Conservation (phyloP, 2,113 vertebrate species). For the Brachyistius frenatus region DNA sequence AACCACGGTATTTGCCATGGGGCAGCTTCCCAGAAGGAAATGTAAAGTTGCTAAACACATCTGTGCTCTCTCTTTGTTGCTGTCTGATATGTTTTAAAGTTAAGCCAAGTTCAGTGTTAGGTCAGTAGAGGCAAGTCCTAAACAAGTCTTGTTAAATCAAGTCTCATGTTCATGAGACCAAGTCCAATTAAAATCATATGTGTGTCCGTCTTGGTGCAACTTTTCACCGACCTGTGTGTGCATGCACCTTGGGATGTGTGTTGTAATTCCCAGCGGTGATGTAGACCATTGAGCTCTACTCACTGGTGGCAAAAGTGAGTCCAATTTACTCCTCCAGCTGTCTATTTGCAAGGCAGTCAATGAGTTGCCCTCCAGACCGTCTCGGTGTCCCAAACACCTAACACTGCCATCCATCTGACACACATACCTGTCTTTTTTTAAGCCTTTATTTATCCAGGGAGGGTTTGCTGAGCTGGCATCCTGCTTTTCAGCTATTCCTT, state of each 20-base stretch:
- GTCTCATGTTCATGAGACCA: not conserved
- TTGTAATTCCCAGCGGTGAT: slow-evolving; percentile 26
- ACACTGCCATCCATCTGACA: slow-evolving; percentile 64
- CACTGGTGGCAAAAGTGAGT: slow-evolving; percentile 44
- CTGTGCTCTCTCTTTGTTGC: not conserved
- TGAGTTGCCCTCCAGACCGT: slow-evolving; percentile 60
- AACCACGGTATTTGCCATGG: not conserved
- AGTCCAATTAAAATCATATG: not conserved
- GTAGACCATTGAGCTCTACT: slow-evolving; percentile 52
- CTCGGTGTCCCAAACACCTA: slow-evolving; percentile 48
- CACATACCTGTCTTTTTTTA: slow-evolving; percentile 26
- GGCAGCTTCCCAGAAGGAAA: not conserved
- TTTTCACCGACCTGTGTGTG: not conserved
- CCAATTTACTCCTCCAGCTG: slow-evolving; percentile 65
- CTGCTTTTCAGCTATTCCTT: slow-evolving; percentile 11
- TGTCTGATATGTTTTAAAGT: not conserved
- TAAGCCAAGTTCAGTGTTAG: not conserved
- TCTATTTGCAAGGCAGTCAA: slow-evolving; percentile 61
- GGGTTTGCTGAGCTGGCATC: slow-evolving; percentile 41
- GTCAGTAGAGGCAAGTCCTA: not conserved
- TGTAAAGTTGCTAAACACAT: not conserved
- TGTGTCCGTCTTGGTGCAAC: not conserved
- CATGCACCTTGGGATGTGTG: slow-evolving; percentile 9
- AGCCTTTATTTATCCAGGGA: slow-evolving; percentile 37
- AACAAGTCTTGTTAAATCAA: not conserved